These are phyloP conservation scores for Dendropsophus ebraccatus DNA, from an alignment of 2,113 vertebrate genomes.

Conservation along the genomic window DNA sequence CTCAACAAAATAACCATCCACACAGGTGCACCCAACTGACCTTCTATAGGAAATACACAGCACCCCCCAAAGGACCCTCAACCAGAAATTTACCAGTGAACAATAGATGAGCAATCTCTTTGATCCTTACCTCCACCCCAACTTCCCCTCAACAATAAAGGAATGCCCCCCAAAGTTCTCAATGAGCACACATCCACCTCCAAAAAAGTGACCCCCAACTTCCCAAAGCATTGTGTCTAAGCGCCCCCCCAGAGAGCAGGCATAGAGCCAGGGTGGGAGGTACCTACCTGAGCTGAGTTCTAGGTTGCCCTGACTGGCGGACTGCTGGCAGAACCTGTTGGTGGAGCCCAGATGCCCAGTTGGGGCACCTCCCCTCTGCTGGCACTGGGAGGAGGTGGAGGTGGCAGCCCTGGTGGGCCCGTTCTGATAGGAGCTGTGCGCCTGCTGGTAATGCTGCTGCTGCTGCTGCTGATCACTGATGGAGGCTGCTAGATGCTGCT, in stretches of 20 bases:
- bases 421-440: constrained; percentile 76
- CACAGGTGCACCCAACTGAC: too few species aligned
- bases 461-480: constrained; percentile 77
- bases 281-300: constrained; percentile 87
- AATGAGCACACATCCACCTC: background rate
- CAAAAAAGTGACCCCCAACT: background rate
- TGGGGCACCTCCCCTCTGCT: constrained; percentile 64
- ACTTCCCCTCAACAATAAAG: too few species aligned
- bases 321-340: constrained; percentile 71
- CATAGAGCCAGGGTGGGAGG: constrained; percentile 20
- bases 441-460: constrained; percentile 69
- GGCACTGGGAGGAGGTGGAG: constrained; percentile 73
- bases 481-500: constrained; percentile 64
- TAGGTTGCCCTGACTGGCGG: constrained; percentile 75
- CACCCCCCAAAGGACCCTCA: too few species aligned
- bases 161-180: too few species aligned
- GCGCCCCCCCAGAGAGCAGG: too few species aligned
- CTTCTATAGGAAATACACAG: too few species aligned
- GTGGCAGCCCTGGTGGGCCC: constrained; percentile 79
- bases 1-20: too few species aligned
- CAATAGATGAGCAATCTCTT: too few species aligned
- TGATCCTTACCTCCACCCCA: too few species aligned
- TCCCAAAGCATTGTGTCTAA: background rate
- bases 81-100: too few species aligned
- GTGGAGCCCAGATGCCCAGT: constrained; percentile 62